These are phyloP conservation scores for Zootoca vivipara DNA, from an alignment of 2,113 vertebrate genomes.

Conservation along the genomic window DNA sequence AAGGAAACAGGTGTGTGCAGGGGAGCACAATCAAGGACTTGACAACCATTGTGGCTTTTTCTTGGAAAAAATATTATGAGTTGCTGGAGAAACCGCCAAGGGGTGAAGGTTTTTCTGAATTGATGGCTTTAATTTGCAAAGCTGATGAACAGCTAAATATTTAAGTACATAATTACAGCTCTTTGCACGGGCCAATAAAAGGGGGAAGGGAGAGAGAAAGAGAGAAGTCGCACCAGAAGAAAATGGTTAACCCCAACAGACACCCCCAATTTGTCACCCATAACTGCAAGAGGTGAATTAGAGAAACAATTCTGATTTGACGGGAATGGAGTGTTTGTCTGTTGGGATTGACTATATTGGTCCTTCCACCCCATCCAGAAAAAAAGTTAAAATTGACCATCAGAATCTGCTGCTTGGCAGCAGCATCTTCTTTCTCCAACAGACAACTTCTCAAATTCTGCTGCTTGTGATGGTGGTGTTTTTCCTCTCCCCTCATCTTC, in stretches of 20 bases:
- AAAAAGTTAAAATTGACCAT: too few species aligned
- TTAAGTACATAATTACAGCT: slow-evolving; percentile 66
- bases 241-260: not conserved
- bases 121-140: slow-evolving; percentile 71
- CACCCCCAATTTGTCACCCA: too few species aligned
- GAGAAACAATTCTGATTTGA: too few species aligned
- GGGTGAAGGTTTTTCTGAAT: slow-evolving; percentile 38
- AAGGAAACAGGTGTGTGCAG: not conserved
- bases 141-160: slow-evolving; percentile 73
- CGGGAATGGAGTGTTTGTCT: too few species aligned
- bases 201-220: not conserved
- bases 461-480: too few species aligned
- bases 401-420: too few species aligned
- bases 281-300: too few species aligned
- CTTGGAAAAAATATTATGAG: not conserved
- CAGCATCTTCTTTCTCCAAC: too few species aligned
- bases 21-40: not conserved
- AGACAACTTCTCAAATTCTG: too few species aligned
- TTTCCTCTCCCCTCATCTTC: too few species aligned
- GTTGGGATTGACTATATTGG: too few species aligned
- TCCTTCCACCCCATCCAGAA: too few species aligned
- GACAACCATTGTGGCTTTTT: not conserved
- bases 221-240: not conserved
- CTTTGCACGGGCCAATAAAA: not conserved
- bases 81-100: not conserved